Conservation (phyloP, 1,140 invertebrate genomes). For the Caenorhabditis latens region DNA sequence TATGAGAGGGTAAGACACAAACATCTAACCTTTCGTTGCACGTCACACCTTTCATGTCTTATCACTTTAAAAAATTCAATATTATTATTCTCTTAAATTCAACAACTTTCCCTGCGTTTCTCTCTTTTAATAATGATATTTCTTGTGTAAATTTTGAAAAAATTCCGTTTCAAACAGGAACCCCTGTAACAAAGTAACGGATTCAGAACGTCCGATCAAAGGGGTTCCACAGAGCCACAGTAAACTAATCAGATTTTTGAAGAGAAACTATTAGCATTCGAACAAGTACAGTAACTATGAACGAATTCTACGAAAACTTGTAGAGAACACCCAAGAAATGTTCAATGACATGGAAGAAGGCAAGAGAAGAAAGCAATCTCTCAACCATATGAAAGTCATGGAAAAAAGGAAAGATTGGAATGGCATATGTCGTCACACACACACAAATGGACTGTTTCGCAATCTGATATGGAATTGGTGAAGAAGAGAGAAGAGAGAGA, state of each 20-base stretch:
- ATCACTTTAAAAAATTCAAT: conserved; percentile 21
- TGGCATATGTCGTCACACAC: neutral
- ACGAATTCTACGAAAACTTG: too few relatives aligned
- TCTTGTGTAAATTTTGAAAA: too few relatives aligned
- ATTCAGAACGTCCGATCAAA: too few relatives aligned
- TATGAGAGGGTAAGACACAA: too few relatives aligned
- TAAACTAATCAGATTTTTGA: too few relatives aligned
- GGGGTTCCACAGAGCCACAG: too few relatives aligned
- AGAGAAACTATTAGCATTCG: too few relatives aligned
- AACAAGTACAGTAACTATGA: too few relatives aligned
- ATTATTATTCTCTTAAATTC: neutral
- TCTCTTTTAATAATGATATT: neutral
- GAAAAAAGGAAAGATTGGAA: neutral
- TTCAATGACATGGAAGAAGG: conserved; percentile 4
- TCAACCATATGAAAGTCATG: neutral
- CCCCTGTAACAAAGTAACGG: too few relatives aligned
- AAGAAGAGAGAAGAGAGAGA: neutral
- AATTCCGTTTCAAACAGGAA: too few relatives aligned
- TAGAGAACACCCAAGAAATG: neutral
- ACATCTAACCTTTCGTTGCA: too few relatives aligned
- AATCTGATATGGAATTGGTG: conserved; percentile 3
- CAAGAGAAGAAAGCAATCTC: neutral
- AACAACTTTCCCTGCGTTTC: neutral
- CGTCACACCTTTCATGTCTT: neutral
- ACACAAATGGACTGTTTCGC: neutral